phyloP scores from a whole-genome alignment of 2,113 vertebrate genomes.

The Corapipo altera region DNA sequence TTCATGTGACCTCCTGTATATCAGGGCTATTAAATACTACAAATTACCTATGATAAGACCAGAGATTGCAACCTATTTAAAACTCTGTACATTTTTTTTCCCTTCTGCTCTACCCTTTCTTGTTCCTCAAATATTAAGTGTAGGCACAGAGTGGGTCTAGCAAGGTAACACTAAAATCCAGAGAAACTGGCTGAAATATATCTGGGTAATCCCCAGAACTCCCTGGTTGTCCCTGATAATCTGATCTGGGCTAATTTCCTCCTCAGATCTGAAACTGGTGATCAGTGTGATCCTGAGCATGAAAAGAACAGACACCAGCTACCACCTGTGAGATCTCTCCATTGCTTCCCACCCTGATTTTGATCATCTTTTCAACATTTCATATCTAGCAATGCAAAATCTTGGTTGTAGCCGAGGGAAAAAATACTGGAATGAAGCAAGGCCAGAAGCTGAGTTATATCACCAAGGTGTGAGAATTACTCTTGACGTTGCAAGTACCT shows the following conservation, averaged over 20 bases:
- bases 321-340: background rate
- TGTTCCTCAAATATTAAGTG: background rate
- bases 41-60: conserved; percentile 58
- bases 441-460: background rate
- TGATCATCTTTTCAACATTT: background rate
- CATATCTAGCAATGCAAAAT: background rate
- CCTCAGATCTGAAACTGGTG: background rate
- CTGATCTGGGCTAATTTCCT: background rate
- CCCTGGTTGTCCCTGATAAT: background rate
- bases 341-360: background rate
- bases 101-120: background rate
- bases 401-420: background rate
- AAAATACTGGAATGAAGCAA: background rate
- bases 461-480: background rate
- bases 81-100: background rate
- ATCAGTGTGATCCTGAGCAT: background rate
- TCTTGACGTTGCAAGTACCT: background rate
- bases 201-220: background rate
- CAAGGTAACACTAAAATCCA: background rate
- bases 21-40: conserved; percentile 59
- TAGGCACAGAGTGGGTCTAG: background rate
- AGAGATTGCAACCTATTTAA: conserved; percentile 48
- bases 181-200: background rate
- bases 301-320: background rate
- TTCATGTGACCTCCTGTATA: conserved; percentile 55